These are phyloP conservation scores for Morone chrysops DNA, from an alignment of 2,113 vertebrate genomes.

Conservation along the genomic window DNA sequence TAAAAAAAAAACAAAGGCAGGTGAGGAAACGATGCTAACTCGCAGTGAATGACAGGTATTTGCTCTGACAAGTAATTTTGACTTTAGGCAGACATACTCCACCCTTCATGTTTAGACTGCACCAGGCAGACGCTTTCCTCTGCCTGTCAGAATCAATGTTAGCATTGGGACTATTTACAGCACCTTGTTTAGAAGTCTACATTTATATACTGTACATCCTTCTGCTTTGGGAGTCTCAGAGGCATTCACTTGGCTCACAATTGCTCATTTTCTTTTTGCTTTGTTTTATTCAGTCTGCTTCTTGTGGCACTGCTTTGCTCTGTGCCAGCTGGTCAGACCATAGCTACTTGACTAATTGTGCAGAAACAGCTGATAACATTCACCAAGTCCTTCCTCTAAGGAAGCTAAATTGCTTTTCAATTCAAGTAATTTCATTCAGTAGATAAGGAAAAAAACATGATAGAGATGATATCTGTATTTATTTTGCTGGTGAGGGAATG, in stretches of 20 bases:
- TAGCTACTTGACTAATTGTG: slow-evolving; percentile 41
- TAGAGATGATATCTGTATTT: slow-evolving; percentile 43
- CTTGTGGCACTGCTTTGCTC: slow-evolving; percentile 29
- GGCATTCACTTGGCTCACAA: slow-evolving; percentile 35
- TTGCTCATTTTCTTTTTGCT: slow-evolving; percentile 19
- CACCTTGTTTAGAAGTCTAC: slow-evolving; percentile 22
- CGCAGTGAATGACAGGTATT: slow-evolving; percentile 63
- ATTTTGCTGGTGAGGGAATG: slow-evolving; percentile 21
- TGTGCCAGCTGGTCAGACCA: slow-evolving; percentile 40
- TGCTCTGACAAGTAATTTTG: slow-evolving; percentile 61
- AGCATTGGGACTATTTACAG: slow-evolving; percentile 32
- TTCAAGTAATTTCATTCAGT: slow-evolving; percentile 36
- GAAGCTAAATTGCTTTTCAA: slow-evolving; percentile 50
- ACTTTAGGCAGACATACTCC: slow-evolving; percentile 56
- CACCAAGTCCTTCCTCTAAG: slow-evolving; percentile 38
- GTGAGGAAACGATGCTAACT: slow-evolving; percentile 51
- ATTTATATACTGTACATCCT: slow-evolving; percentile 30
- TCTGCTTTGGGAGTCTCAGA: slow-evolving; percentile 17
- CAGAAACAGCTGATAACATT: slow-evolving; percentile 63
- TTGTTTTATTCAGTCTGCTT: slow-evolving; percentile 27
- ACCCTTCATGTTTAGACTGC: slow-evolving; percentile 66
- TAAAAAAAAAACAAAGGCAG: slow-evolving; percentile 8
- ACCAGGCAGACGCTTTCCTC: slow-evolving; percentile 32
- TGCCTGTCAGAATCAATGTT: slow-evolving; percentile 48
- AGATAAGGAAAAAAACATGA: slow-evolving; percentile 47